Evolutionary conservation across 2,888 invertebrate genomes (phyloP), one percentile per base, ranked within the genome.

Genomic region (Carabus problematicus): DNA sequence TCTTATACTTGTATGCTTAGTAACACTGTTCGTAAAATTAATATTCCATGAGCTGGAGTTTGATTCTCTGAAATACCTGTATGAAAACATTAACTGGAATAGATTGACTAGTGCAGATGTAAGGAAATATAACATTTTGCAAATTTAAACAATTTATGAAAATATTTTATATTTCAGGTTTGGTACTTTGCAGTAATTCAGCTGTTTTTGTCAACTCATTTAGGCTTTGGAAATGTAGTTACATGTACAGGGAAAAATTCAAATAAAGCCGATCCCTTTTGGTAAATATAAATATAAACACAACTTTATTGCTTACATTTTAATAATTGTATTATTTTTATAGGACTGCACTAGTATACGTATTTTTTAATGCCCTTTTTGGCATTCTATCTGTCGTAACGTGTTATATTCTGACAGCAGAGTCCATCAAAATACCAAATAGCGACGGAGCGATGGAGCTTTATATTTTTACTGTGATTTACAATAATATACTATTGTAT

Each of bases 161-260:
- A 11, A 14, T 18, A 47, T 47, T 47, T 11, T 0, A 8, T 64
- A 71, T 80, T 80, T 55, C 75, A 85, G 85, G 84, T 76, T 71
- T 89, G 89, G 89, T 87, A 88, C 75, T 88, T 87, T 73, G 86
- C 87, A 0, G 79, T 86, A 72, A 85, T 89, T 42, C 89, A 89
- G 78, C 85, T 89, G 55, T 81, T 89, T 74, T 81, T 89, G 76
- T 89, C 89, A 0, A 86, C 88, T 1, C 87, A 88, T 67, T 81
- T 89, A 55, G 86, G 88, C 71, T 86, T 88, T 74, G 89, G 89
- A 18, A 86, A 87, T 71, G 84, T 89, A 69, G 84, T 87, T 40
- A 89, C 89, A 54, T 85, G 87, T 52, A 88, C 89, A 9, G 88
- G 88, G 19, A 84, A 86, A 49, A 81, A 89, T 39, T 89, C 88